Evolutionary conservation across 2,797 vertebrate genomes (phyloP).

Genomic region (Cirrhinus mrigala): DNA sequence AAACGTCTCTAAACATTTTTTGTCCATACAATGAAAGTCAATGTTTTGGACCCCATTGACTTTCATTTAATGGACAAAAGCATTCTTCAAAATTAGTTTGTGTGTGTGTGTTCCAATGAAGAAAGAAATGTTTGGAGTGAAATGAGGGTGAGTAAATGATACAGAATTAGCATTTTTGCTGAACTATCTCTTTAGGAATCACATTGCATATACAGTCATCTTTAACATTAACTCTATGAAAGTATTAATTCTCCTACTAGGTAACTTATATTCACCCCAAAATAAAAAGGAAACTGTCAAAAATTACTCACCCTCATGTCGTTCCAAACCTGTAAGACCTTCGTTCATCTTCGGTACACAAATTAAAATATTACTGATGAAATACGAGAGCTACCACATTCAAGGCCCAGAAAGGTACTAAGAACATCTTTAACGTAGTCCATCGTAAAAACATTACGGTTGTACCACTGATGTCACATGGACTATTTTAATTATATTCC

Average conservation of each 20-base stretch:
- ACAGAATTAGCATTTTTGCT: background rate
- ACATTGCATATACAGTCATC: background rate
- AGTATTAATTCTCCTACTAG: background rate
- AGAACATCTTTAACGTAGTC: too few species aligned
- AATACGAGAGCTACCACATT: too few species aligned
- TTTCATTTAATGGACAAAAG: background rate
- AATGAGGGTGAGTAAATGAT: background rate
- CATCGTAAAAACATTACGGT: too few species aligned
- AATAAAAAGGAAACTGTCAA: too few species aligned
- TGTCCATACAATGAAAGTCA: background rate
- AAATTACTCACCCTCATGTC: too few species aligned
- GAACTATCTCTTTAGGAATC: background rate
- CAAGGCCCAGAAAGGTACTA: too few species aligned
- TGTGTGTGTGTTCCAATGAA: background rate
- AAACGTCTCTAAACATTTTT: background rate
- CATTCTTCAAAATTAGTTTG: background rate
- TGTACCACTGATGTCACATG: too few species aligned
- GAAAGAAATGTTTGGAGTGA: background rate
- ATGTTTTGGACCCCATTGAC: slow-evolving; percentile 4
- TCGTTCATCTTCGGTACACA: too few species aligned
- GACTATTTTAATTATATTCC: too few species aligned
- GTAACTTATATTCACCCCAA: background rate
- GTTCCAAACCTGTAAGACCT: too few species aligned
- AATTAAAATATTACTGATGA: too few species aligned
- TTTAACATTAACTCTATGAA: background rate